Percentiles rank a stretch among this genome's conserved stretches.
Conservation (phyloP, 2,797 vertebrate genomes). For the Sebastes itinus region DNA sequence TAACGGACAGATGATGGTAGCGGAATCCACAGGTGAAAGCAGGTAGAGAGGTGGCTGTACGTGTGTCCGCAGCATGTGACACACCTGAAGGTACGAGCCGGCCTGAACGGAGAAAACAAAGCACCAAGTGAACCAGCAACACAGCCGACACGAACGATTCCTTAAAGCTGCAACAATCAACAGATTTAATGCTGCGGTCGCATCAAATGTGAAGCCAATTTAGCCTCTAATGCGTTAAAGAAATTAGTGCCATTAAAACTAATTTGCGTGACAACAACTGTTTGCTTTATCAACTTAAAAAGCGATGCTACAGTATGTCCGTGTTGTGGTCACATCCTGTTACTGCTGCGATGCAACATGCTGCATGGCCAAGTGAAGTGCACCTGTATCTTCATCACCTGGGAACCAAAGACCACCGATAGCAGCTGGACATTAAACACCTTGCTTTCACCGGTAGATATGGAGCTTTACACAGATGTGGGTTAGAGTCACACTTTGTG, state of each 20-base stretch:
- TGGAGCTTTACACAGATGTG: not conserved
- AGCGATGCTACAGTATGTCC: too few species aligned
- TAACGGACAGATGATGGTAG: not conserved
- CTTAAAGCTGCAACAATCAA: too few species aligned
- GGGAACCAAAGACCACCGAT: not conserved
- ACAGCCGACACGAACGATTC: not conserved
- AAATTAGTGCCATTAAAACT: too few species aligned
- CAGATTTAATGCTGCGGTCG: not conserved
- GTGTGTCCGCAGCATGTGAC: not conserved
- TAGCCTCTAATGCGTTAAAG: not conserved
- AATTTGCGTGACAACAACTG: too few species aligned
- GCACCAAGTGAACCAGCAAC: not conserved
- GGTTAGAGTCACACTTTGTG: not conserved
- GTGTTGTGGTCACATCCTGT: too few species aligned
- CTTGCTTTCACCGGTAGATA: not conserved
- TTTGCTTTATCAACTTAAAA: too few species aligned
- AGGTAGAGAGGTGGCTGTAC: too few species aligned
- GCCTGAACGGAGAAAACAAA: not conserved
- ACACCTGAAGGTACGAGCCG: not conserved
- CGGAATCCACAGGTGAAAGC: not conserved
- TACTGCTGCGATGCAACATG: not conserved
- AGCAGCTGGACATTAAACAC: not conserved
- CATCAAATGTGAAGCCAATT: not conserved
- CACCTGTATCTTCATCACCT: not conserved
- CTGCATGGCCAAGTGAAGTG: not conserved